A percentile compares a stretch with the other conserved stretches of the same genome.
Evolutionary conservation across 2,888 invertebrate genomes (phyloP).

Genomic region (Protodeltote pygarga): DNA sequence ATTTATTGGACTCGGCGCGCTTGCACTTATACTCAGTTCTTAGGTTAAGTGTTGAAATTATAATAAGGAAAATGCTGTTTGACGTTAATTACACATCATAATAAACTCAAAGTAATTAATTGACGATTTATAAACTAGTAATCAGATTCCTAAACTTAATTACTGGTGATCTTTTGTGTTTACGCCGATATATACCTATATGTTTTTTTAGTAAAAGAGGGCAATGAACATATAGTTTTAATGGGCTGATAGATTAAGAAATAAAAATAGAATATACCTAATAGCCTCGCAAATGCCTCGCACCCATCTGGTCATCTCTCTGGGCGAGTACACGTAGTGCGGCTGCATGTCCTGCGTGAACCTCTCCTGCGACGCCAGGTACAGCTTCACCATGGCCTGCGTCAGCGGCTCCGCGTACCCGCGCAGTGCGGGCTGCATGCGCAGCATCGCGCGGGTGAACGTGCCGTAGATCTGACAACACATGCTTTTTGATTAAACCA

Average conservation of each 20-base stretch:
- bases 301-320: conserved; percentile 99
- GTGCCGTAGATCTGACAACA: conserved; percentile 96
- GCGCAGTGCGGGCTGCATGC: conserved; percentile 96
- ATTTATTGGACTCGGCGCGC: too few relatives aligned
- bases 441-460: conserved; percentile 98
- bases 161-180: too few relatives aligned
- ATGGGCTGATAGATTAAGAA: neutral
- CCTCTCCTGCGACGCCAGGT: conserved; percentile 97
- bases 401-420: conserved; percentile 98
- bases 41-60: too few relatives aligned
- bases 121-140: too few relatives aligned
- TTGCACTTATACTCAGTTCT: too few relatives aligned
- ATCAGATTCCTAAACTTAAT: too few relatives aligned
- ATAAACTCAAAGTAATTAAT: too few relatives aligned
- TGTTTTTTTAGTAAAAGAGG: too few relatives aligned
- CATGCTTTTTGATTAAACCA: neutral
- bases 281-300: conserved; percentile 99
- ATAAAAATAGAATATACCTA: conserved; percentile 71
- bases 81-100: too few relatives aligned
- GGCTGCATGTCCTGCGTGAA: conserved; percentile 99
- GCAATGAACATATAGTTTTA: neutral
- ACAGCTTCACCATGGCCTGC: conserved; percentile 99
- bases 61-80: too few relatives aligned
- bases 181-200: too few relatives aligned
- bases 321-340: conserved; percentile 99